Evolutionary conservation across 2,113 vertebrate species (phyloP).

Genomic region (Oenanthe melanoleuca): DNA sequence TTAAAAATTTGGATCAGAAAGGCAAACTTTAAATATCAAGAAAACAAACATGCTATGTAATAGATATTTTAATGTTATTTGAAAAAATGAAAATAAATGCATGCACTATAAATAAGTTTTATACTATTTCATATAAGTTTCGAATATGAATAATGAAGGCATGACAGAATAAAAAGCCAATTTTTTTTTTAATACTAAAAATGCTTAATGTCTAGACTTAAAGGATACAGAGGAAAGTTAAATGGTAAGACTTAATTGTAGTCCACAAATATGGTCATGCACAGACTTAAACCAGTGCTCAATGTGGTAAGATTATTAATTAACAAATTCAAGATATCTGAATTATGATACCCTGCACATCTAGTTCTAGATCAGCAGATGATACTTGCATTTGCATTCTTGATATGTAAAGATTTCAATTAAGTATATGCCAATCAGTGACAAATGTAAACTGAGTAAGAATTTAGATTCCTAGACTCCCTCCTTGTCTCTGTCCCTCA

Average conservation of each 20-base stretch:
- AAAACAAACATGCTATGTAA: background rate
- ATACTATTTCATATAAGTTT: background rate
- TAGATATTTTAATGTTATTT: conserved; percentile 16
- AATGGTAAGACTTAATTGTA: background rate
- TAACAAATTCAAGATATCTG: background rate
- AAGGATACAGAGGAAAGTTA: background rate
- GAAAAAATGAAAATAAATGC: conserved; percentile 25
- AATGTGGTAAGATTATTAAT: background rate
- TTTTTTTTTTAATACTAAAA: background rate
- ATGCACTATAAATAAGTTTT: conserved; percentile 17
- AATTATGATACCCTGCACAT: background rate
- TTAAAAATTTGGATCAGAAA: conserved; percentile 42
- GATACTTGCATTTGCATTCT: background rate
- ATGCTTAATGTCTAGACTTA: background rate
- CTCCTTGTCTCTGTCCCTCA: background rate
- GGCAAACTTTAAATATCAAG: conserved; percentile 38
- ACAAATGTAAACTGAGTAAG: background rate
- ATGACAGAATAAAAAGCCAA: background rate
- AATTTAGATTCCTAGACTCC: background rate
- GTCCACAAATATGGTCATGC: background rate
- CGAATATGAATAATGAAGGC: background rate
- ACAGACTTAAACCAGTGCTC: background rate
- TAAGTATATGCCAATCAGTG: background rate
- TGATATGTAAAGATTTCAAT: background rate
- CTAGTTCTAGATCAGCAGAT: background rate